phyloP scores from a whole-genome alignment of 1,140 invertebrate species.

The Zaprionus ornatus region DNA sequence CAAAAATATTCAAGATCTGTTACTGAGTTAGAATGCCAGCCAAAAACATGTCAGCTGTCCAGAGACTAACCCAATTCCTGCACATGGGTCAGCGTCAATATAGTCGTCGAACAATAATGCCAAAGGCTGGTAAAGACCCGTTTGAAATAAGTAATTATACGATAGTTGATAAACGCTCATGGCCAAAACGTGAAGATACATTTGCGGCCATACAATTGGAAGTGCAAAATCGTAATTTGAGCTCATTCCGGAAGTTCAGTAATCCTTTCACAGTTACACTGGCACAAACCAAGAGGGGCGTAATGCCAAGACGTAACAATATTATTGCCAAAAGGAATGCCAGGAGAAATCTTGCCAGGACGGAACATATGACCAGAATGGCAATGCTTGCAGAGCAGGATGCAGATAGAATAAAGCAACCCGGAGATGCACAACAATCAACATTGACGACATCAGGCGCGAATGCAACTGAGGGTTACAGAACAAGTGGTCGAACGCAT shows the following conservation, averaged over 20 bases:
- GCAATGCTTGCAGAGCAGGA: too few relatives aligned
- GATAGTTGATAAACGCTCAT: not conserved
- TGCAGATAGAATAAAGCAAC: not conserved
- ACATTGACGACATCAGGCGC: not conserved
- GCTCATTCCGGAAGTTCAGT: not conserved
- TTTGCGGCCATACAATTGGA: conserved; percentile 20
- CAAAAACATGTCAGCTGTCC: conserved; percentile 24
- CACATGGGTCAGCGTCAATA: conserved; percentile 1
- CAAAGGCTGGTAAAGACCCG: conserved; percentile 3
- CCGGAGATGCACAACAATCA: not conserved
- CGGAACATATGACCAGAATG: not conserved
- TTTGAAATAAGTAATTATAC: not conserved
- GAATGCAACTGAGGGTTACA: not conserved
- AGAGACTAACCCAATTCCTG: conserved; percentile 6
- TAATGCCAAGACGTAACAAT: not conserved
- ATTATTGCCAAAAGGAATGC: conserved; percentile 1
- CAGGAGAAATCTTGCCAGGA: not conserved
- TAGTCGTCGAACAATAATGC: not conserved
- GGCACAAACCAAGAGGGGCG: not conserved
- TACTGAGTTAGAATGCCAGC: conserved; percentile 8
- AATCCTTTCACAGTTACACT: not conserved
- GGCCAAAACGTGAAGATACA: conserved; percentile 31
- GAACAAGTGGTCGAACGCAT: not conserved
- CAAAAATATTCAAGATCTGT: not conserved
- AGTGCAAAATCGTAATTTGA: conserved; percentile 17